A percentile compares a stretch with the other conserved stretches of the same genome.
Evolutionary conservation across 1,140 invertebrate species (phyloP).

Genomic region (Calliopsis andreniformis): DNA sequence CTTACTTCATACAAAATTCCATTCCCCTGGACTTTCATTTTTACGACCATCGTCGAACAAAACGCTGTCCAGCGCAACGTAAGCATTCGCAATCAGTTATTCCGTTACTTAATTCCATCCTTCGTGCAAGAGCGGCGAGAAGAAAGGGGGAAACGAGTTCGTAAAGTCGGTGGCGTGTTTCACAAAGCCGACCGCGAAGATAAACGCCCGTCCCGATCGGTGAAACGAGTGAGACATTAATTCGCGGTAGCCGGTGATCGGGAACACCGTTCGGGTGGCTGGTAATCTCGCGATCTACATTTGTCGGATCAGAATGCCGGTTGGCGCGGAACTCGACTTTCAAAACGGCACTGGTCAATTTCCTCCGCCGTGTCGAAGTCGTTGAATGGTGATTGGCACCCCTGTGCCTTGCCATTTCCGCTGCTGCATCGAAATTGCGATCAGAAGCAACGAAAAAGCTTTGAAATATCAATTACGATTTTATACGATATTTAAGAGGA

Average conservation of each 20-base stretch:
- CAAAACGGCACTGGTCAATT: constrained; percentile 25
- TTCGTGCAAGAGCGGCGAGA: too few relatives aligned
- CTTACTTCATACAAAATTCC: too few relatives aligned
- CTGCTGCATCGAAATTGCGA: constrained; percentile 18
- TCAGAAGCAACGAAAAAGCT: not conserved
- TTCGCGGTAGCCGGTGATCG: constrained; percentile 25
- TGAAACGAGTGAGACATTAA: constrained; percentile 24
- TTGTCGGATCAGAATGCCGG: constrained; percentile 21
- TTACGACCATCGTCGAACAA: too few relatives aligned
- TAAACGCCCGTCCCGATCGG: not conserved
- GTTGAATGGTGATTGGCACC: not conserved
- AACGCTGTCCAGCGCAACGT: too few relatives aligned
- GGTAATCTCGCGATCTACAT: constrained; percentile 36
- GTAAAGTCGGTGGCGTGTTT: not conserved
- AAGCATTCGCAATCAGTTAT: not conserved
- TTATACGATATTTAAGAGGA: too few relatives aligned
- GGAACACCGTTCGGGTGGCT: not conserved
- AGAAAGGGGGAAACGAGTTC: not conserved
- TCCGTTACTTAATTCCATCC: not conserved
- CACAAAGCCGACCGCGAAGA: constrained; percentile 9
- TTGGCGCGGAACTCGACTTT: constrained; percentile 15
- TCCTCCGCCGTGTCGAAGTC: constrained; percentile 32
- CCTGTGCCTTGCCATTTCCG: not conserved
- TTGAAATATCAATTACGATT: constrained; percentile 34
- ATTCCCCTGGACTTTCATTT: too few relatives aligned